Evolutionary conservation across 2,888 invertebrate species (phyloP), one percentile per base, ranked within the genome.

Genomic region (Sesia apiformis): DNA sequence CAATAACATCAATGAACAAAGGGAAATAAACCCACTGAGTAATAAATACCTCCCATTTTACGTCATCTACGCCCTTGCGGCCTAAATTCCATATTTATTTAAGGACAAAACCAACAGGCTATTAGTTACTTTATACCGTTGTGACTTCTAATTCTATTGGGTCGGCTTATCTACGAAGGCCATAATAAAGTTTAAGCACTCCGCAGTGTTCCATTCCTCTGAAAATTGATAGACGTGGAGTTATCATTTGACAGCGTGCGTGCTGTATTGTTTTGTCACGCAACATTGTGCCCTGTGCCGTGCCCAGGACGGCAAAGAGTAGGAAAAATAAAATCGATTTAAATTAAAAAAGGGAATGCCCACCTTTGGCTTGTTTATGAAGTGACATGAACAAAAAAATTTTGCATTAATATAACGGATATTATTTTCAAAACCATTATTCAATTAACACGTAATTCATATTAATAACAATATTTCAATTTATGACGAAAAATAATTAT

Each of bases 241-340:
- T 89, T 89, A 89, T 89, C 88, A 87, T 88, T 88, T 89, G 88
- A 89, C 88, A 88, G 85, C 69, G 82, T 85, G 87, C 87, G 88
- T 87, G 83, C 70, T 59, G 74, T 64, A 62, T 60, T 68, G 68
- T 72, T 72, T 70, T 76, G 87, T 84, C 88, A 87, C 88, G 88
- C 87, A 74, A 86, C 69, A 65, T 64, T 65, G 63, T 63, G 62
- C 62, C 60, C 62, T 57, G 56, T 61, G 78, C 81, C 86, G 69
- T 71, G 78, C 84, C 85, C 77, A 69, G 64, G 61, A 58, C 60
- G 65, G 52, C 74, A 79, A 66, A 81, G 82, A 80, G 51, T 75
- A 78, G 56, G 38, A 50, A 3, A 8, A 46, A 46, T 46, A 46
- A 23, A 23, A 23, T 23, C 23, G 23, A 23, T 23, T 23, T 23